Percentiles rank a stretch among this genome's conserved stretches.
Conservation (phyloP, 2,113 vertebrate species). For the Aythya baeri region DNA sequence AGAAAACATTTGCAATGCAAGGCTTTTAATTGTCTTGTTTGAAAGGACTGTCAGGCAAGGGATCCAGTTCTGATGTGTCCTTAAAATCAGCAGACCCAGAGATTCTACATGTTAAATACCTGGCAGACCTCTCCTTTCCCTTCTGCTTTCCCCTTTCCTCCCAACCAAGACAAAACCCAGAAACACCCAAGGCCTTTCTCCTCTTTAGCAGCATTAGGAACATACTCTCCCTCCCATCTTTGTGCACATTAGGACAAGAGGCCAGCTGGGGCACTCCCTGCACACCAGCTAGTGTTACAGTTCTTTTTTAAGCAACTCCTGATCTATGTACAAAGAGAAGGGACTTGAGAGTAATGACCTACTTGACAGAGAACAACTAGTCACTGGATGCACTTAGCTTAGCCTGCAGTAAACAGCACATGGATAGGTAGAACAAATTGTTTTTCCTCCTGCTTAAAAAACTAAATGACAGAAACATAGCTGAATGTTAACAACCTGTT, state of each 20-base stretch:
- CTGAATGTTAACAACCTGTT: background rate
- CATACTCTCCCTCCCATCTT: background rate
- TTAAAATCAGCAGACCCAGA: background rate
- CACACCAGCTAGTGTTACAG: background rate
- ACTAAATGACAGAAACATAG: background rate
- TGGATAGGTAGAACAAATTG: background rate
- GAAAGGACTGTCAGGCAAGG: background rate
- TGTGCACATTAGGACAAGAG: background rate
- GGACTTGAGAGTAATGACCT: background rate
- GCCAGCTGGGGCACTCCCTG: background rate
- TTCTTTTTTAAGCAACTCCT: background rate
- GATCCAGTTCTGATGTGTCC: background rate
- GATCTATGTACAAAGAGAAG: background rate
- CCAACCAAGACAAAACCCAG: background rate
- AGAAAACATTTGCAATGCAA: background rate
- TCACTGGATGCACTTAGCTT: background rate
- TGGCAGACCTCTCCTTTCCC: background rate
- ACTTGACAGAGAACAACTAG: background rate
- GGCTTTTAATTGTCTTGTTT: background rate
- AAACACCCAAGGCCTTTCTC: background rate
- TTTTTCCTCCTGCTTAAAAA: background rate
- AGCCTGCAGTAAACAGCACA: background rate
- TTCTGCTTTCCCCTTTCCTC: background rate
- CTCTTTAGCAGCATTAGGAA: background rate
- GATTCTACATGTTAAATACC: background rate